Percentiles rank a stretch among this genome's conserved stretches.
These are phyloP conservation scores for Galbula dea DNA, from an alignment of 2,113 vertebrate species.

Conservation along the genomic window DNA sequence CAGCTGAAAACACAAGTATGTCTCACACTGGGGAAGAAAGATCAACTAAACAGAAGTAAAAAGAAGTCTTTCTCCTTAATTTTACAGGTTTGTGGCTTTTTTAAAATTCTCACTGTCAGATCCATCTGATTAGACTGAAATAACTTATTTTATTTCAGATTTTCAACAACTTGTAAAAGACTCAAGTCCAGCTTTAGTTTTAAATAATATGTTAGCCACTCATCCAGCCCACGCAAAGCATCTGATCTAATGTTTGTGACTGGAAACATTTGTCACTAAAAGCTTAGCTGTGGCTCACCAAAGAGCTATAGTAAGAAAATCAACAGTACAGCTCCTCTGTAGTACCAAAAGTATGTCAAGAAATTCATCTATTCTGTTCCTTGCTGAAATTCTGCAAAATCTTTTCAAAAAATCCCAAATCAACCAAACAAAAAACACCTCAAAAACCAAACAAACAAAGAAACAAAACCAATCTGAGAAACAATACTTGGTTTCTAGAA, in stretches of 20 bases:
- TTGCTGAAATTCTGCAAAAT: neutral
- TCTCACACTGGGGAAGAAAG: neutral
- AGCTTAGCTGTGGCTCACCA: neutral
- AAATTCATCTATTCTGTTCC: neutral
- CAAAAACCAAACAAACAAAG: neutral
- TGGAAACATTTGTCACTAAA: neutral
- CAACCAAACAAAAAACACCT: accelerated
- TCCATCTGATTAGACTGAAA: neutral
- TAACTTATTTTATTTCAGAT: neutral
- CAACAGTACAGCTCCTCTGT: neutral
- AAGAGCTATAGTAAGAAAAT: neutral
- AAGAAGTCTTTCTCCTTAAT: neutral
- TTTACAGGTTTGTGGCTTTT: neutral
- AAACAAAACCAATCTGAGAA: neutral
- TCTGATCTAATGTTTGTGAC: neutral
- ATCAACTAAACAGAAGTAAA: neutral
- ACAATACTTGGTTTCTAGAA: neutral
- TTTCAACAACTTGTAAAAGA: neutral
- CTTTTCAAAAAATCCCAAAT: neutral
- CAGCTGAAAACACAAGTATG: neutral
- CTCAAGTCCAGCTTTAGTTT: neutral
- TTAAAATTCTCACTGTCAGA: neutral
- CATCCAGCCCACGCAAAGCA: neutral
- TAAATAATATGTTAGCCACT: neutral
- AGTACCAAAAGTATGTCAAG: neutral